phyloP scores from a whole-genome alignment of 2,797 vertebrate genomes.

The Phalanger gymnotis region DNA sequence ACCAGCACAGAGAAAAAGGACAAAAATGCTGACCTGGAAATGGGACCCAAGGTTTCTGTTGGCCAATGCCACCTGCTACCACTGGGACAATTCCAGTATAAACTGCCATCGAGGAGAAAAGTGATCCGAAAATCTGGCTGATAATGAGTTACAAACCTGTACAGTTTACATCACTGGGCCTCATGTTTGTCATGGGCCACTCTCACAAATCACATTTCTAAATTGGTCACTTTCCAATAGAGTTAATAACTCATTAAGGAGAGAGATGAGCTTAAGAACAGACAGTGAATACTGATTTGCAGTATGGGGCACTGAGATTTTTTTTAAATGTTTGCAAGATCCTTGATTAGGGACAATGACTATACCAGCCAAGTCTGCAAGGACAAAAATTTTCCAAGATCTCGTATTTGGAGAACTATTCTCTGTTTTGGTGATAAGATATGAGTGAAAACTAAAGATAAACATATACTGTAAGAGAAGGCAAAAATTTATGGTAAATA shows the following conservation, averaged over 20 bases:
- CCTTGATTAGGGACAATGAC: conserved; percentile 29
- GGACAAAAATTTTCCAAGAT: conserved; percentile 20
- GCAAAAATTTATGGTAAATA: conserved; percentile 15
- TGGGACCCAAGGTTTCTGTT: neutral
- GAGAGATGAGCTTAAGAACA: conserved; percentile 41
- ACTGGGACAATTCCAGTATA: neutral
- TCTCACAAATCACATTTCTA: conserved; percentile 37
- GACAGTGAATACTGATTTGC: neutral
- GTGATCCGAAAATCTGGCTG: neutral
- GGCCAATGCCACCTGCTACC: neutral
- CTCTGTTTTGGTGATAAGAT: neutral
- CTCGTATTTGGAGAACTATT: conserved; percentile 16
- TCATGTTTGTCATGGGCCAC: conserved; percentile 12
- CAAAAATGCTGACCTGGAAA: neutral
- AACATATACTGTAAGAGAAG: neutral
- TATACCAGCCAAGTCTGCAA: conserved; percentile 28
- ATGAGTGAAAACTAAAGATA: neutral
- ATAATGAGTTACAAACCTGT: conserved; percentile 6
- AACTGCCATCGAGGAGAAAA: conserved; percentile 13
- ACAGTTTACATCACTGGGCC: neutral
- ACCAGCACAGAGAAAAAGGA: neutral
- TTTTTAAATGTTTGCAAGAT: conserved; percentile 23
- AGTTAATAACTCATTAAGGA: conserved; percentile 51
- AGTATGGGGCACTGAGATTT: neutral
- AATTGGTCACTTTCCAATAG: conserved; percentile 37